Percentiles rank a stretch among this genome's conserved stretches.
Conservation (phyloP, 2,113 vertebrate genomes). For the Tretioscincus oriximinensis region DNA sequence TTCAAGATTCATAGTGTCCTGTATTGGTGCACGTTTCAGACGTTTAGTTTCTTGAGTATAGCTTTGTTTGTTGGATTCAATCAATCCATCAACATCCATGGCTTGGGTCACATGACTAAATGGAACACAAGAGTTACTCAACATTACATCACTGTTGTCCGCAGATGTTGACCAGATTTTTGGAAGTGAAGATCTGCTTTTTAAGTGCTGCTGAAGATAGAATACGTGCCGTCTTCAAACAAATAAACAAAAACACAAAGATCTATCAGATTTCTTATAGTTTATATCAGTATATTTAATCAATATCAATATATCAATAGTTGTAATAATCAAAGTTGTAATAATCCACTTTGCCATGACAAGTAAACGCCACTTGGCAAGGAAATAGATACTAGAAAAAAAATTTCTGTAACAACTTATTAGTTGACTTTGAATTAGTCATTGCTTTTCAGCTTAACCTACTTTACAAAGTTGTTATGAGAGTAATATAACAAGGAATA, state of each 20-base stretch:
- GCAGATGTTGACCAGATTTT: conserved; percentile 35
- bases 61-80: conserved; percentile 76
- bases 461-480: background rate
- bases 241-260: conserved; percentile 22
- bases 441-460: background rate
- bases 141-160: conserved; percentile 60
- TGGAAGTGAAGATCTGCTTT: conserved; percentile 61
- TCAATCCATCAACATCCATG: conserved; percentile 87
- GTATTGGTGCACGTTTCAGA: conserved; percentile 82
- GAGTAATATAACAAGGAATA: background rate
- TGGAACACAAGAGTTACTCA: conserved; percentile 59
- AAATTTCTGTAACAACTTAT: background rate
- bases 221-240: conserved; percentile 83
- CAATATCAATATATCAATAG: too few relatives aligned
- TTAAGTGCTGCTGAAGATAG: conserved; percentile 86
- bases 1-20: conserved; percentile 70
- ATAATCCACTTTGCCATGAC: background rate
- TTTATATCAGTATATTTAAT: background rate
- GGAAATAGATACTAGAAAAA: too few relatives aligned
- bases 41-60: conserved; percentile 89
- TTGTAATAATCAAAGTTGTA: background rate
- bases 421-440: background rate
- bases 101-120: conserved; percentile 66
- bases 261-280: conserved; percentile 21
- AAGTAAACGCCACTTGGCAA: too few relatives aligned